Conservation (phyloP, 2,888 invertebrate genomes). For the Hetaerina titia region DNA sequence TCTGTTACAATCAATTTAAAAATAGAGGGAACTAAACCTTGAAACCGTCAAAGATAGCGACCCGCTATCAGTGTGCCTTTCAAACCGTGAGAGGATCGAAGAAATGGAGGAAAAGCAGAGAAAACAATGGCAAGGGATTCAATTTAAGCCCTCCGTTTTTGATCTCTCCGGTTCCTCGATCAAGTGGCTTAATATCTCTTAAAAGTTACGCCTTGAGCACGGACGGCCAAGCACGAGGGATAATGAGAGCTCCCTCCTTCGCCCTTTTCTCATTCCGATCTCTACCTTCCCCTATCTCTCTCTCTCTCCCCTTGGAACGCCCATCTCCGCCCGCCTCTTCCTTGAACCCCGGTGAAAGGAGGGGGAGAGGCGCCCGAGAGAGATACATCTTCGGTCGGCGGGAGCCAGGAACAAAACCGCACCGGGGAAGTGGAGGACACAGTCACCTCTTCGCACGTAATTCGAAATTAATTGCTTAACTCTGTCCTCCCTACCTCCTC, state of each 20-base stretch:
- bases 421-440: slow-evolving; percentile 56
- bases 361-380: background rate
- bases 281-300: background rate
- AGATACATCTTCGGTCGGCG: background rate
- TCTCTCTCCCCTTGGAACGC: background rate
- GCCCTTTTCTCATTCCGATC: background rate
- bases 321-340: background rate
- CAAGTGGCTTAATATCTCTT: slow-evolving; percentile 8
- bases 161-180: background rate
- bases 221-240: background rate
- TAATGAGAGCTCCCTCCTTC: background rate
- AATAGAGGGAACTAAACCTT: background rate
- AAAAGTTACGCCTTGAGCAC: background rate
- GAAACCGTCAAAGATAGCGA: background rate
- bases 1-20: background rate
- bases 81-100: background rate
- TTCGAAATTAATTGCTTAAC: slow-evolving; percentile 59
- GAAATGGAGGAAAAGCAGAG: slow-evolving; percentile 20
- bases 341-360: background rate
- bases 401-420: slow-evolving; percentile 28
- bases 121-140: background rate
- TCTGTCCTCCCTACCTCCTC: background rate
- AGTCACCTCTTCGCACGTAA: slow-evolving; percentile 55
- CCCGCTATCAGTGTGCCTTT: background rate
- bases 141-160: background rate